phyloP scores from a whole-genome alignment of 2,113 vertebrate species.

The Actinemys pallida region DNA sequence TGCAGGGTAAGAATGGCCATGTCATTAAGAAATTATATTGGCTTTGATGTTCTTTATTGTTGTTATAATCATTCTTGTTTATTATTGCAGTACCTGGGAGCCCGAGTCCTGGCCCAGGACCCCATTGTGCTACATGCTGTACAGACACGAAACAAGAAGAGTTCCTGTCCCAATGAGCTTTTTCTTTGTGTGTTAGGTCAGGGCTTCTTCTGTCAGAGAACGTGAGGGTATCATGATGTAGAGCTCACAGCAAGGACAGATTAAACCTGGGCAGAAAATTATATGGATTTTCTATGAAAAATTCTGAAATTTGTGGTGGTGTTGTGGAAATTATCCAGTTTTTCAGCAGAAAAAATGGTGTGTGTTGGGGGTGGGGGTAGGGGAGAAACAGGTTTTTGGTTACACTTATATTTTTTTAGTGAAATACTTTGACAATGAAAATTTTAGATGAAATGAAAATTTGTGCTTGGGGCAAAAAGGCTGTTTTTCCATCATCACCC shows the following conservation, averaged over 20 bases:
- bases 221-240: not conserved
- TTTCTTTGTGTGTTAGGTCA: not conserved
- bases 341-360: too few species aligned
- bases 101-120: too few species aligned
- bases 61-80: not conserved
- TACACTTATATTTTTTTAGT: too few species aligned
- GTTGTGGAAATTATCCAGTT: not conserved
- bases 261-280: not conserved
- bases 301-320: not conserved
- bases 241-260: rapidly evolving
- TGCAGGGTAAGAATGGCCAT: not conserved
- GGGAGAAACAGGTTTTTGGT: too few species aligned
- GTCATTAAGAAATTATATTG: not conserved
- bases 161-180: not conserved
- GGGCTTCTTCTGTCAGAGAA: not conserved
- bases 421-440: too few species aligned
- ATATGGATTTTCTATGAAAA: not conserved
- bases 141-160: too few species aligned
- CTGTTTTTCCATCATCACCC: too few species aligned
- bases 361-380: too few species aligned
- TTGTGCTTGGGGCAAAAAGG: too few species aligned
- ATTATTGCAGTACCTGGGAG: not conserved
- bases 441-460: too few species aligned
- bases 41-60: not conserved
- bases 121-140: not conserved